Evolutionary conservation across 35 echinoderm and acorn worm genomes (phyloP), one percentile per base, ranked within the genome.

Genomic region (Lytechinus pictus): DNA sequence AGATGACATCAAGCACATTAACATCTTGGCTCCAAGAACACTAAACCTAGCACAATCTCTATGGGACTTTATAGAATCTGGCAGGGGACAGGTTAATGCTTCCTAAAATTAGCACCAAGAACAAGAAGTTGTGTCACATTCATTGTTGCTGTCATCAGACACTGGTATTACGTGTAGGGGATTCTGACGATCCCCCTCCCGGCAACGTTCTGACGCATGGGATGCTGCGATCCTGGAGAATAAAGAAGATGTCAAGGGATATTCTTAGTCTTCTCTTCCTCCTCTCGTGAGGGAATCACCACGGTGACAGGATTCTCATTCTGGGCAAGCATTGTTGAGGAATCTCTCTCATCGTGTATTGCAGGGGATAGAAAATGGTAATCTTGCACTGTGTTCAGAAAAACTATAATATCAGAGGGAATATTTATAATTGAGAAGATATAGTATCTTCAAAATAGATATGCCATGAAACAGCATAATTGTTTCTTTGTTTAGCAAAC

Each of bases 221-320:
- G 19, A 79, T 79, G 66, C 6, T 79, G 66, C 6, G 66, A 79
- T 24, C 21, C 7, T 79, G 66, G 19, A 6, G 66, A 79, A 24
- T 24, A 58, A 24, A 19, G n/a, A 79, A 79, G 66, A 79, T 24
- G 66, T 79, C 66, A 79, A 16, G 16, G 16, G 7, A 24, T 79
- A 79, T 79, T 79, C 66, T 79, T 79, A 79, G 66, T 79, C 66
- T 79, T 24, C n/a, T 7, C 66, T 79, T 79, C 66, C 66, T 79
- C 66, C 66, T 5, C 19, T 16, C 19, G 66, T 24, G 66, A 79
- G n/a, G n/a, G 66, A 16, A 79, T 79, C 66, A 79, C 66, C 66
- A 79, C 66, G 66, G 66, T 79, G 66, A 79, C 66, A 79, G 19
- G 66, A 79, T 79, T 79, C 66, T 79, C 16, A 79, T 79, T 79